Evolutionary conservation across 2,888 invertebrate genomes (phyloP).

Genomic region (Trissoscelio sp.): DNA sequence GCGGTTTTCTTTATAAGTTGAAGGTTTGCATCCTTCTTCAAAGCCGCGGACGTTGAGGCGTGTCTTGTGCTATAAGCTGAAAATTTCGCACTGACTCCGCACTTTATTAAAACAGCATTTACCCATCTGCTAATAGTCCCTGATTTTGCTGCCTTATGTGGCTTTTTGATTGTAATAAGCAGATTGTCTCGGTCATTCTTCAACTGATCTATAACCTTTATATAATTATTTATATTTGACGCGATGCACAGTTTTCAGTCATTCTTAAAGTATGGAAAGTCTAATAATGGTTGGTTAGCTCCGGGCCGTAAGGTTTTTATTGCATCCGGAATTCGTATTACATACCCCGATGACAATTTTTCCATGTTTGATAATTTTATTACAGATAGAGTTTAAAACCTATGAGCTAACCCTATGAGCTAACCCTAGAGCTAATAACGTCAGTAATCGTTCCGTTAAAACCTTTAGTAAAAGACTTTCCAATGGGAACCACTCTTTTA

Average conservation of each 20-base stretch:
- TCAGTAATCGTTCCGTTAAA: background rate
- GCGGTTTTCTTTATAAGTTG: too few species aligned
- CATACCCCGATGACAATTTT: background rate
- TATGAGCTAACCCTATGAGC: too few species aligned
- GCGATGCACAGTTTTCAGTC: background rate
- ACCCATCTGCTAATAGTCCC: too few species aligned
- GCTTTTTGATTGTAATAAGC: too few species aligned
- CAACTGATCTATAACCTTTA: background rate
- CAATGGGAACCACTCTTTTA: background rate
- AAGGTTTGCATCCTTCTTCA: too few species aligned
- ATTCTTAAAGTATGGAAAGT: background rate
- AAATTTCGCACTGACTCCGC: too few species aligned
- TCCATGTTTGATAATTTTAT: constrained; percentile 1
- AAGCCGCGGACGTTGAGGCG: too few species aligned
- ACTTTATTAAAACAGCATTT: too few species aligned
- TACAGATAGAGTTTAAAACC: constrained; percentile 4
- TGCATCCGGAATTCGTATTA: background rate
- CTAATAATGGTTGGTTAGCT: background rate
- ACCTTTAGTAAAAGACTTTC: background rate
- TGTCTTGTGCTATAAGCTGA: too few species aligned
- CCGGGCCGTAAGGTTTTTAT: background rate
- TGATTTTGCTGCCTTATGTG: too few species aligned
- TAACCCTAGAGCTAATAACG: background rate
- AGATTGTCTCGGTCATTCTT: background rate
- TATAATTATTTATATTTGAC: background rate